A percentile compares a stretch with the other conserved stretches of the same genome.
Evolutionary conservation across 1,140 invertebrate species (phyloP).

Genomic region (Aphis craccivora): DNA sequence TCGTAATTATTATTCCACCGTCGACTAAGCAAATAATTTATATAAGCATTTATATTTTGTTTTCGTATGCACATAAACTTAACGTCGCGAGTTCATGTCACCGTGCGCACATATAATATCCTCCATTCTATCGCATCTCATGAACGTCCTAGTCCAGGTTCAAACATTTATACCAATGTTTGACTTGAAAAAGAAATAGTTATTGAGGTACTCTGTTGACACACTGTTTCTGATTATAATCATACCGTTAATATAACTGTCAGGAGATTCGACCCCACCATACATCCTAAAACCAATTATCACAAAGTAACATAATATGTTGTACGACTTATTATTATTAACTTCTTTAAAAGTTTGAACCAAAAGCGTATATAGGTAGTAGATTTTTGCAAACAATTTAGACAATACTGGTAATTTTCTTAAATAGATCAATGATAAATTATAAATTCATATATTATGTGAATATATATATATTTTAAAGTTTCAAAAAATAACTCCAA

Average conservation of each 20-base stretch:
- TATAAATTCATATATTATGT: background rate
- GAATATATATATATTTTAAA: background rate
- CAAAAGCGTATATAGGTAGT: background rate
- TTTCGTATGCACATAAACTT: background rate
- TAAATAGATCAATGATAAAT: no score
- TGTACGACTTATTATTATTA: background rate
- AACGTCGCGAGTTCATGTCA: background rate
- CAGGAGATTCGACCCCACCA: background rate
- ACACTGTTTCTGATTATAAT: background rate
- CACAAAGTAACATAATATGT: background rate
- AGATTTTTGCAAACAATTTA: background rate
- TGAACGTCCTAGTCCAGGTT: background rate
- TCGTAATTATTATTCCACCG: background rate
- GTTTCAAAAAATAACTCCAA: background rate
- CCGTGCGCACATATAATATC: background rate
- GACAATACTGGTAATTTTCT: background rate
- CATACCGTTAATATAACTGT: background rate
- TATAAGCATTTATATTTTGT: background rate
- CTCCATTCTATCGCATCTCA: background rate
- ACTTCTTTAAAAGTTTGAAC: background rate
- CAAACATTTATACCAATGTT: background rate
- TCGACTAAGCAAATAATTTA: background rate
- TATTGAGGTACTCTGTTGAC: background rate
- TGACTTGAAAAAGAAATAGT: background rate
- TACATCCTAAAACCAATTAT: background rate